These are phyloP conservation scores for Pomacea canaliculata DNA, from an alignment of 2,888 invertebrate species.

Conservation along the genomic window DNA sequence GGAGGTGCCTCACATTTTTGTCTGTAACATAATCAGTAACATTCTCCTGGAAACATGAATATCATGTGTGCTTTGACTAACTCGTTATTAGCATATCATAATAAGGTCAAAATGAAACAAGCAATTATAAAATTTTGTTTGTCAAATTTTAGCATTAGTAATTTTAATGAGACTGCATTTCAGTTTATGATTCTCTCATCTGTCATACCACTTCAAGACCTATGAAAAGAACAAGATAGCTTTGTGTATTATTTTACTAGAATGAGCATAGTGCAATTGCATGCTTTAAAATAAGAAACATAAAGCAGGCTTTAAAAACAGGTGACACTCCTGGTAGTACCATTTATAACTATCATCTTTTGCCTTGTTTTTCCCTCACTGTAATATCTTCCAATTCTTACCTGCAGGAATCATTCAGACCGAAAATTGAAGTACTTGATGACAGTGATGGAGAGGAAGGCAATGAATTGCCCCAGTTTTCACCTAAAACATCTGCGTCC, in stretches of 20 bases:
- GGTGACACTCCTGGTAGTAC: neutral
- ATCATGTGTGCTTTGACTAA: too few species aligned
- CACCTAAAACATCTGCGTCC: neutral
- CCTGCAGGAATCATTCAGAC: conserved; percentile 39
- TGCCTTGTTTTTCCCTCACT: neutral
- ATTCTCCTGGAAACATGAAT: too few species aligned
- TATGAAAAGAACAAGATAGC: neutral
- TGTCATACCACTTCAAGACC: too few species aligned
- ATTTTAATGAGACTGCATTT: too few species aligned
- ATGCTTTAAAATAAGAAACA: conserved; percentile 4
- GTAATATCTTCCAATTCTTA: neutral
- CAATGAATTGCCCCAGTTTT: conserved; percentile 4
- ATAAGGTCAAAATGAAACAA: too few species aligned
- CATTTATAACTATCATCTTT: neutral
- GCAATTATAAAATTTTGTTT: too few species aligned
- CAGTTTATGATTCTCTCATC: too few species aligned
- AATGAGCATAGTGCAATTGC: neutral
- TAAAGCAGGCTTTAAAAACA: neutral
- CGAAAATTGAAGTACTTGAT: conserved; percentile 55
- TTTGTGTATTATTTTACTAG: neutral
- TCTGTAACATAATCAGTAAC: too few species aligned
- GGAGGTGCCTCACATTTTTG: neutral
- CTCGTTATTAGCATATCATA: too few species aligned
- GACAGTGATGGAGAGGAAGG: conserved; percentile 30
- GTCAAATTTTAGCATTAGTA: too few species aligned